Evolutionary conservation across 2,797 vertebrate species (phyloP).

Genomic region (Darevskia nairensis): DNA sequence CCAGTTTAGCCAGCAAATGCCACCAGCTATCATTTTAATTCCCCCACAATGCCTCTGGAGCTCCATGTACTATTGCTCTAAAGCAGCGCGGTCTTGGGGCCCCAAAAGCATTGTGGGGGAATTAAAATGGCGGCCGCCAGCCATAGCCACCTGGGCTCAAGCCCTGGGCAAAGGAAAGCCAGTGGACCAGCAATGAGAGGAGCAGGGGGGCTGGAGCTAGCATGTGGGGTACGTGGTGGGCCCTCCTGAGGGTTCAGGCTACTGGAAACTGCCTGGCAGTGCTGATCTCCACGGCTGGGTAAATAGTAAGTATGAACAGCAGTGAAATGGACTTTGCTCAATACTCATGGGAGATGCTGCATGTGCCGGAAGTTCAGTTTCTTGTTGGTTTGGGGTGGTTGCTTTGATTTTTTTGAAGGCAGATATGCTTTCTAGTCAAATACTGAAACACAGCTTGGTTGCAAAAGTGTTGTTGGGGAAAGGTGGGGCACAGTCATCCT

Average conservation of each 20-base stretch:
- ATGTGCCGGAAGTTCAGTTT: not conserved
- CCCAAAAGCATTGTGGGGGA: not conserved
- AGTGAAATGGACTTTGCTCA: not conserved
- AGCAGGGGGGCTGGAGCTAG: not conserved
- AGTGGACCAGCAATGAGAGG: not conserved
- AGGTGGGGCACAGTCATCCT: not conserved
- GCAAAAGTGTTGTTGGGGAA: not conserved
- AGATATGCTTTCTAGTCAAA: too few relatives aligned
- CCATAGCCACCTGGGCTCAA: not conserved
- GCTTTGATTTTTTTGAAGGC: too few relatives aligned
- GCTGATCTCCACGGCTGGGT: not conserved
- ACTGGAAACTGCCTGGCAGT: not conserved
- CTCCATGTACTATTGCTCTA: not conserved
- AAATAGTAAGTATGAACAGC: not conserved
- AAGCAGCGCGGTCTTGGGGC: not conserved
- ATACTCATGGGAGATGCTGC: not conserved
- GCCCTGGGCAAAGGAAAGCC: not conserved
- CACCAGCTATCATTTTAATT: not conserved
- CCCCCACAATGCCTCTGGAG: not conserved
- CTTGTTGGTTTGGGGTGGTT: too few relatives aligned
- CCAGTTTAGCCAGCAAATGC: not conserved
- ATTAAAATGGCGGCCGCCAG: not conserved
- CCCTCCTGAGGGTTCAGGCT: too few relatives aligned
- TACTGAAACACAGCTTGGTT: not conserved
- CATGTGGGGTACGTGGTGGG: not conserved